phyloP scores from a whole-genome alignment of 2,888 invertebrate species.

The Dermolepida albohirtum region DNA sequence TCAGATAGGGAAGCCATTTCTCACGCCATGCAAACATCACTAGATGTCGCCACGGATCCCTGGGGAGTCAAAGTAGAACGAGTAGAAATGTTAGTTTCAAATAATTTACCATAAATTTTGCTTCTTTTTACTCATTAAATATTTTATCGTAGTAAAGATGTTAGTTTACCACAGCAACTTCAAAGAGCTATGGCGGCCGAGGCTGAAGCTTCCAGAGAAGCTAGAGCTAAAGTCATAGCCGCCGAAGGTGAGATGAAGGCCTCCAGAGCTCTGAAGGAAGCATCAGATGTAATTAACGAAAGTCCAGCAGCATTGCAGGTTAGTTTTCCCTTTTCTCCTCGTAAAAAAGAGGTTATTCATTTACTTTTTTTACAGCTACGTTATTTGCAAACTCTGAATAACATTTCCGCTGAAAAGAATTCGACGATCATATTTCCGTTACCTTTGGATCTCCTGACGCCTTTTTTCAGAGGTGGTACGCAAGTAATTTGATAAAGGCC shows the following conservation, averaged over 20 bases:
- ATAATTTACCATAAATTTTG: too few relatives aligned
- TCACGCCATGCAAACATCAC: slow-evolving; percentile 86
- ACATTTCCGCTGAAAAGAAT: slow-evolving; percentile 94
- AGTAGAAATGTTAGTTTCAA: slow-evolving; percentile 91
- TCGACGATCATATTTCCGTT: slow-evolving; percentile 95
- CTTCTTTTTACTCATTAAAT: background rate
- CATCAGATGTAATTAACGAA: slow-evolving; percentile 85
- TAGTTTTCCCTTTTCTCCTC: slow-evolving; percentile 2
- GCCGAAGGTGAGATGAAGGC: slow-evolving; percentile 91
- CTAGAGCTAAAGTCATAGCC: slow-evolving; percentile 83
- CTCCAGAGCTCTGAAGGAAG: slow-evolving; percentile 86
- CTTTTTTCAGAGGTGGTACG: slow-evolving; percentile 24
- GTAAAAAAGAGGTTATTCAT: background rate
- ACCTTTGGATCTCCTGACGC: slow-evolving; percentile 78
- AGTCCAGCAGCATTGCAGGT: slow-evolving; percentile 85
- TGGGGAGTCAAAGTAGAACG: slow-evolving; percentile 96
- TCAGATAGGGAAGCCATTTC: slow-evolving; percentile 93
- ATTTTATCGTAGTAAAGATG: slow-evolving; percentile 75
- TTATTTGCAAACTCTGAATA: slow-evolving; percentile 91
- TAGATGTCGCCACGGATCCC: slow-evolving; percentile 90
- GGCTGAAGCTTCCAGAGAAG: slow-evolving; percentile 83
- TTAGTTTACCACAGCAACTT: slow-evolving; percentile 79
- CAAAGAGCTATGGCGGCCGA: slow-evolving; percentile 88
- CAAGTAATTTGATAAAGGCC: slow-evolving; percentile 34
- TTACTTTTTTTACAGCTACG: slow-evolving; percentile 71